These are phyloP conservation scores for Homarus gammarus DNA, from an alignment of 2,888 invertebrate species.

Conservation along the genomic window DNA sequence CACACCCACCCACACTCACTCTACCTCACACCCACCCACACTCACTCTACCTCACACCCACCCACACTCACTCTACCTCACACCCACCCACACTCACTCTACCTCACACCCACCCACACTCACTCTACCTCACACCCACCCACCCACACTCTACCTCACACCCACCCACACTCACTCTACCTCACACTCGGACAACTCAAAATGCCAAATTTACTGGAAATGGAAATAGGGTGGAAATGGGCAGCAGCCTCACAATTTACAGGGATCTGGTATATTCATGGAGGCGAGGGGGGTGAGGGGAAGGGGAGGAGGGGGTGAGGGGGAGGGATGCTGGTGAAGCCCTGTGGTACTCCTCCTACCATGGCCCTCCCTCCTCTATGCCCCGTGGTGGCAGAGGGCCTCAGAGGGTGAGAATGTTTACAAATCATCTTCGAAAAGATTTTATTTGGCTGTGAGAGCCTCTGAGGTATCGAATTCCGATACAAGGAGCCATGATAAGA, in stretches of 20 bases:
- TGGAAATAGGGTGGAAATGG: slow-evolving; percentile 17
- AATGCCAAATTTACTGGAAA: slow-evolving; percentile 27
- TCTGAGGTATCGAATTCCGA: background rate
- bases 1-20: too few species aligned
- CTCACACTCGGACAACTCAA: background rate
- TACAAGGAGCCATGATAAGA: background rate
- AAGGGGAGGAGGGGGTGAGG: background rate
- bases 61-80: too few species aligned
- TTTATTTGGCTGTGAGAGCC: background rate
- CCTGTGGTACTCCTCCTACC: too few species aligned
- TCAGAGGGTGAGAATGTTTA: too few species aligned
- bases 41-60: too few species aligned
- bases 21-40: too few species aligned
- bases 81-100: too few species aligned
- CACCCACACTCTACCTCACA: background rate
- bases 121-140: too few species aligned
- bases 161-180: background rate
- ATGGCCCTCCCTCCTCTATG: too few species aligned
- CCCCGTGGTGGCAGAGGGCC: too few species aligned
- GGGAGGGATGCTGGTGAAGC: background rate
- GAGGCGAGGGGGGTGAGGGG: background rate
- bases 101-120: too few species aligned
- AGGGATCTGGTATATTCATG: background rate
- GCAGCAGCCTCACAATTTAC: slow-evolving; percentile 2
- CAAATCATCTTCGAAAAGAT: too few species aligned